Evolutionary conservation across 2,888 invertebrate species (phyloP).

Genomic region (Nesidiocoris tenuis): DNA sequence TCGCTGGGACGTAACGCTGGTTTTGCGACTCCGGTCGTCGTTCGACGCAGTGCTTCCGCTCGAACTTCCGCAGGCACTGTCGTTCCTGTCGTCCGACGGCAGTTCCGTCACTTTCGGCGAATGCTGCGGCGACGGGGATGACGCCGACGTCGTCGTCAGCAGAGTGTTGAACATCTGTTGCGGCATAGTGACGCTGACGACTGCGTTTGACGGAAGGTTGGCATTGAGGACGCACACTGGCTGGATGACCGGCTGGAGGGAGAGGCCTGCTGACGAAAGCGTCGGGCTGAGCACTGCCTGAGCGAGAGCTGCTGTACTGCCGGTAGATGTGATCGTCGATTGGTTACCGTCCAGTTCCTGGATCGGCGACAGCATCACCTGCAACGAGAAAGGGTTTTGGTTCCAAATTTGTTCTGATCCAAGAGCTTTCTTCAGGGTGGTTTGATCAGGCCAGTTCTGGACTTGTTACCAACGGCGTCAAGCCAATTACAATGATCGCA

Average conservation of each 20-base stretch:
- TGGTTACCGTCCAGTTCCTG: slow-evolving; percentile 73
- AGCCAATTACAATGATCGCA: too few species aligned
- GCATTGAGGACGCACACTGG: slow-evolving; percentile 28
- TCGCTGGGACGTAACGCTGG: slow-evolving; percentile 55
- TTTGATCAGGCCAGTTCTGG: too few species aligned
- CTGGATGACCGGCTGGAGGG: slow-evolving; percentile 56
- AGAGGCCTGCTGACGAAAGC: slow-evolving; percentile 56
- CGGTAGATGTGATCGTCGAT: slow-evolving; percentile 49
- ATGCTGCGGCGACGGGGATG: slow-evolving; percentile 52
- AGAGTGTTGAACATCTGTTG: slow-evolving; percentile 50
- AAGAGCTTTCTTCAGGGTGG: too few species aligned
- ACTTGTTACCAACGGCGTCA: too few species aligned
- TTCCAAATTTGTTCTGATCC: too few species aligned
- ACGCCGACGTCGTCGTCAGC: slow-evolving; percentile 56
- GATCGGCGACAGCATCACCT: slow-evolving; percentile 79
- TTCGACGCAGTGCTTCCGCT: slow-evolving; percentile 53
- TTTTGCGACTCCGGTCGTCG: slow-evolving; percentile 56
- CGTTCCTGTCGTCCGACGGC: slow-evolving; percentile 52
- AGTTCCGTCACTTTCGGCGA: slow-evolving; percentile 52
- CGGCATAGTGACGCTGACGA: slow-evolving; percentile 57
- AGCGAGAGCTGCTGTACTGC: slow-evolving; percentile 69
- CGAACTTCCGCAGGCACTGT: slow-evolving; percentile 54
- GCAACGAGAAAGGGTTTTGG: too few species aligned
- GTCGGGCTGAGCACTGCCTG: slow-evolving; percentile 73
- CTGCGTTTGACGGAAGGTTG: slow-evolving; percentile 20